These are phyloP conservation scores for Psittacula derbiana DNA, from an alignment of 2,797 vertebrate genomes.

Conservation along the genomic window DNA sequence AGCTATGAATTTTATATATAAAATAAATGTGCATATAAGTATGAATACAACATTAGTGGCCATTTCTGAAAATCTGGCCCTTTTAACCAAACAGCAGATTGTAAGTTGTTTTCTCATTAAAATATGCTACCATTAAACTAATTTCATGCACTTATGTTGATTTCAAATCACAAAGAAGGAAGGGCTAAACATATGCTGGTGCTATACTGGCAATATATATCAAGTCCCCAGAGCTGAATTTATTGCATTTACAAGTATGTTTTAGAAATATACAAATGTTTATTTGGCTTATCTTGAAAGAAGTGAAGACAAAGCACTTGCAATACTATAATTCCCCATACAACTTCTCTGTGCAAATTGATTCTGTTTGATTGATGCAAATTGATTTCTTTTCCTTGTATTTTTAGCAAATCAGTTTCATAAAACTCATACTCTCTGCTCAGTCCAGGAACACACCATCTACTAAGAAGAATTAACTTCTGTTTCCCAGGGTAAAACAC, in stretches of 20 bases:
- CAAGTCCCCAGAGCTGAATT: background rate
- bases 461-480: background rate
- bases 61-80: background rate
- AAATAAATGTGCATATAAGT: background rate
- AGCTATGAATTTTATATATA: background rate
- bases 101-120: background rate
- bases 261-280: background rate
- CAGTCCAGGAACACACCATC: background rate
- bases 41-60: background rate
- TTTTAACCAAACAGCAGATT: background rate
- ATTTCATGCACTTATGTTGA: background rate
- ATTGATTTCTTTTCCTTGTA: background rate
- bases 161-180: background rate
- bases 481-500: background rate
- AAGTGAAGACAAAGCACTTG: background rate
- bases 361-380: background rate
- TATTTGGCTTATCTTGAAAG: background rate
- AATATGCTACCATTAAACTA: background rate
- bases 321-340: background rate
- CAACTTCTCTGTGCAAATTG: background rate
- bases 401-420: conserved; percentile 14
- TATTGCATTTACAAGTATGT: background rate
- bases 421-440: background rate
- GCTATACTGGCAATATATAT: background rate
- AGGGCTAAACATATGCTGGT: background rate